Evolutionary conservation across 2,797 vertebrate genomes (phyloP).

Genomic region (Alauda arvensis): DNA sequence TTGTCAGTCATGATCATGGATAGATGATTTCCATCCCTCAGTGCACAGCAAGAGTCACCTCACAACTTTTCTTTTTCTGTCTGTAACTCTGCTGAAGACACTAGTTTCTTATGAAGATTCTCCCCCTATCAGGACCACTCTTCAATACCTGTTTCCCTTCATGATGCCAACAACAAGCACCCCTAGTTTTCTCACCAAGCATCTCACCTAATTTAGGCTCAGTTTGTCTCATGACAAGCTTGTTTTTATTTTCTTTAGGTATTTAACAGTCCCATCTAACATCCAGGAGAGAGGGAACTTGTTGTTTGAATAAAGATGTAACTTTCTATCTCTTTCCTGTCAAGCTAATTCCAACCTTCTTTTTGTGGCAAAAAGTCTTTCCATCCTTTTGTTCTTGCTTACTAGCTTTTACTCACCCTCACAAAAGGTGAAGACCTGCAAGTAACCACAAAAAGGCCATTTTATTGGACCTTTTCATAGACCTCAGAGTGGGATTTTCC

Average conservation of each 20-base stretch:
- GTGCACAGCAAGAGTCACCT: accelerated
- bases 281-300: background rate
- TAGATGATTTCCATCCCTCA: background rate
- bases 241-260: background rate
- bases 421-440: background rate
- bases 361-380: background rate
- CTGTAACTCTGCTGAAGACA: background rate
- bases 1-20: background rate
- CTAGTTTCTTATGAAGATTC: background rate
- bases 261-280: background rate
- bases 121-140: background rate
- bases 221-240: background rate
- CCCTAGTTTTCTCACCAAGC: background rate
- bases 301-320: background rate
- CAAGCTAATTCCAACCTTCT: background rate
- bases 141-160: background rate
- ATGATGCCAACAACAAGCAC: background rate
- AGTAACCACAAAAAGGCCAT: background rate
- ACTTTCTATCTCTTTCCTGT: background rate
- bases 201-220: background rate
- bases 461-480: background rate
- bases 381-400: background rate
- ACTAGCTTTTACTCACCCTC: background rate
- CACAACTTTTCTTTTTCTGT: background rate
- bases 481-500: background rate